Percentiles rank a stretch among this genome's conserved stretches.
These are phyloP conservation scores for Trissolcus basalis DNA, from an alignment of 1,140 invertebrate species.

Conservation along the genomic window DNA sequence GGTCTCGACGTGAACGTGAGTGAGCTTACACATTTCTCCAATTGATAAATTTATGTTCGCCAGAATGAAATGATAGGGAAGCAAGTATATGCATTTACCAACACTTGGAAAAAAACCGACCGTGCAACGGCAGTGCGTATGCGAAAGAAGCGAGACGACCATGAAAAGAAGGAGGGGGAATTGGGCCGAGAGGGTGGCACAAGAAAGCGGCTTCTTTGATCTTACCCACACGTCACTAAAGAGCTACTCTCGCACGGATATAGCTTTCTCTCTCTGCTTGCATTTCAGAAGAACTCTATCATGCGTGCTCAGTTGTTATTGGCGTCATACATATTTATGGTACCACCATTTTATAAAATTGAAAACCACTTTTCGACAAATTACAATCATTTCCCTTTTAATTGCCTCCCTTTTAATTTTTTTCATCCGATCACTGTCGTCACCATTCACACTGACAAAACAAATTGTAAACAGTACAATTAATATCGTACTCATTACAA, in stretches of 20 bases:
- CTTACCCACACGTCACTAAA: conserved; percentile 57
- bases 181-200: conserved; percentile 56
- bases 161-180: conserved; percentile 45
- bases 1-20: conserved; percentile 14
- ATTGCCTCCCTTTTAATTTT: too few species aligned
- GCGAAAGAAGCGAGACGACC: conserved; percentile 40
- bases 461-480: too few species aligned
- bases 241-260: conserved; percentile 54
- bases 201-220: conserved; percentile 62
- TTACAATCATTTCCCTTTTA: conserved; percentile 31
- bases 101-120: conserved; percentile 55
- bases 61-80: conserved; percentile 48
- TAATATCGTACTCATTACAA: too few species aligned
- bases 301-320: conserved; percentile 37
- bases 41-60: conserved; percentile 54
- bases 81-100: conserved; percentile 52
- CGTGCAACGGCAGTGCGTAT: conserved; percentile 47
- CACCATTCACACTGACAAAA: too few species aligned
- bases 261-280: conserved; percentile 31
- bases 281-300: conserved; percentile 62
- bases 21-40: conserved; percentile 23
- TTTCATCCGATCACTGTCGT: too few species aligned
- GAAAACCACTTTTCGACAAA: conserved; percentile 42
- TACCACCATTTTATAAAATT: conserved; percentile 35
- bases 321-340: conserved; percentile 51